Base-by-base conservation (phyloP, 2,113 vertebrate genomes). In the Hirundichthys speculiger region DNA sequence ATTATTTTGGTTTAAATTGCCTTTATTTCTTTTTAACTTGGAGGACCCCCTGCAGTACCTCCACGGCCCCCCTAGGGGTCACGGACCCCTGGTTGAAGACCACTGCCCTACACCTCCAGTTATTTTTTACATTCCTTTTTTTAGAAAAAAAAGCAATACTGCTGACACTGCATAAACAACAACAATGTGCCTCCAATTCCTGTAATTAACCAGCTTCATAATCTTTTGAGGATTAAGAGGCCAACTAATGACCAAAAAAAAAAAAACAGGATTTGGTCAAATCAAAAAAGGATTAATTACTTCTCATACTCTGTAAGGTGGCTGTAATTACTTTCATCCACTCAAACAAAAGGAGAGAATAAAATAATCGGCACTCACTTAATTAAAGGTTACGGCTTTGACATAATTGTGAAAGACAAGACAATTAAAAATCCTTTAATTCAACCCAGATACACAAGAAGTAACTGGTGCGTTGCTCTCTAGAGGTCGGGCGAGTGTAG, bases 381-480 rank as follows among this genome's bases (percentile, higher is more conserved):
- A 88, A 91, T 92, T 91, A 92, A 88, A 87, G 87, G 90, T 86
- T 91, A 89, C 61, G 50, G 82, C 84, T 88, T 86, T 90, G 74
- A 83, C 75, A 46, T 88, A 85, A 90, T 90, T 88, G 86, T 89
- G 65, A 90, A 91, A 89, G 88, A 91, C 89, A 90, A 88, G 84
- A 89, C 89, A 90, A 92, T 93, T 92, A 90, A 89, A 89, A 83
- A 80, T 78, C 80, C 64, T 64, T 75, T 93, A 91, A 92, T 89
- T 92, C 76, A 82, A 83, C 90, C 80, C 79, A 85, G 80, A 83
- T 86, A 83, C 71, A 86, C 80, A 59, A 54, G 56, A 68, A 86
- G 72, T 82, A 87, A 85, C 83, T 87, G 85, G 78, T 72, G 75
- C 56, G 34, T 59, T 64, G 72, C 69, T 70, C 73, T 89, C 83